Percentiles rank a stretch among this genome's conserved stretches.
Conservation (phyloP, 2,888 invertebrate genomes). For the Kryphioiulus occultus region DNA sequence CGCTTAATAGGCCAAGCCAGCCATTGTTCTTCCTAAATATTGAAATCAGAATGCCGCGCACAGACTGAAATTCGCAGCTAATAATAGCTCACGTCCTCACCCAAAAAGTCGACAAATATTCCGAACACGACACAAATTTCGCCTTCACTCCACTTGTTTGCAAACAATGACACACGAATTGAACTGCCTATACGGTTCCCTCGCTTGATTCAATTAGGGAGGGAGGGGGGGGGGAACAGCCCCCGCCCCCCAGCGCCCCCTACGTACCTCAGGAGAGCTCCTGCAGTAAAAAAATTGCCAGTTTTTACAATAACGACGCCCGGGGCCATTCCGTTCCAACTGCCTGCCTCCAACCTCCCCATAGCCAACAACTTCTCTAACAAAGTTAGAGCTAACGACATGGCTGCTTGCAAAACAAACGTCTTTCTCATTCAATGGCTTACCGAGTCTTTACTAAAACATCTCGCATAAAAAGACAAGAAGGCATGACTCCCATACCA, state of each 20-base stretch:
- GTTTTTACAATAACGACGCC: slow-evolving; percentile 10
- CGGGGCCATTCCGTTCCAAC: not conserved
- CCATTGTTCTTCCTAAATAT: not conserved
- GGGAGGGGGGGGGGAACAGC: not conserved
- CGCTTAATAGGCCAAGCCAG: not conserved
- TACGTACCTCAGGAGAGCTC: not conserved
- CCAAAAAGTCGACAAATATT: slow-evolving; percentile 22
- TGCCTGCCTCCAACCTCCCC: not conserved
- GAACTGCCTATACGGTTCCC: not conserved
- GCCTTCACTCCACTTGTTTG: slow-evolving; percentile 32
- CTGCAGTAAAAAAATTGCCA: not conserved
- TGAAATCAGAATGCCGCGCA: not conserved
- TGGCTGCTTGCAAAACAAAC: slow-evolving; percentile 39
- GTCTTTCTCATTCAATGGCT: slow-evolving; percentile 28
- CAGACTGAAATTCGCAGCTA: slow-evolving; percentile 18
- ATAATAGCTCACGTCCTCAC: slow-evolving; percentile 3
- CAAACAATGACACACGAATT: slow-evolving; percentile 35
- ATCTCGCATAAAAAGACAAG: slow-evolving; percentile 18
- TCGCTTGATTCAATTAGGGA: not conserved
- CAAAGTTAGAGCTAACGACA: slow-evolving; percentile 36
- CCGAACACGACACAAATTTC: slow-evolving; percentile 21
- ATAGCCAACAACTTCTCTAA: slow-evolving; percentile 19
- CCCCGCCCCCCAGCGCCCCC: not conserved
- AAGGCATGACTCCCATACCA: slow-evolving; percentile 2
- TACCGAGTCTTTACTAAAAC: slow-evolving; percentile 19